Percentiles rank a stretch among this genome's conserved stretches.
Conservation (phyloP, 2,888 invertebrate species). For the Chaetogeoica ovagalla region DNA sequence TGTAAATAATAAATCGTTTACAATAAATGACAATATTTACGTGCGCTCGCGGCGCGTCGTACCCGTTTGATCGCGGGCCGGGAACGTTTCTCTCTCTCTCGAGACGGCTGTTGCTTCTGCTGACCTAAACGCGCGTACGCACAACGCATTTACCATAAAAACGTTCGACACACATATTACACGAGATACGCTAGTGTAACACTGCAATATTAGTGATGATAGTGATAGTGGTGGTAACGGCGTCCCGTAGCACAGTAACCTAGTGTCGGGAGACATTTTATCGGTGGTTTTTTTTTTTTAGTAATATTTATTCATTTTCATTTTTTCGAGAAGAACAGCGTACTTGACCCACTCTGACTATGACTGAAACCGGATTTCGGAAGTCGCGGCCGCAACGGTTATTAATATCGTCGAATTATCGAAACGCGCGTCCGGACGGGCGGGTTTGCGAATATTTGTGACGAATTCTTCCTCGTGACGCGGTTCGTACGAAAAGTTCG, state of each 20-base stretch:
- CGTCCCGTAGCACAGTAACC: constrained; percentile 36
- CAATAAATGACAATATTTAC: no score
- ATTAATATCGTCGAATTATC: background rate
- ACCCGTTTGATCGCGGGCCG: background rate
- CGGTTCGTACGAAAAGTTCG: no score
- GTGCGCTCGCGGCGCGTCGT: no score
- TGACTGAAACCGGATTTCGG: constrained; percentile 47
- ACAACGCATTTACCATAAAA: constrained; percentile 36
- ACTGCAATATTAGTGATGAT: no score
- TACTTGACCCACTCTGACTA: background rate
- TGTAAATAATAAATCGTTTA: no score
- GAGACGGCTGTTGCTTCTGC: no score
- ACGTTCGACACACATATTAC: constrained; percentile 47
- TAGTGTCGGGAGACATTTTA: constrained; percentile 32
- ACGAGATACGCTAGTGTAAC: background rate
- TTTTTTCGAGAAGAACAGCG: no score
- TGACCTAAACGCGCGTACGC: constrained; percentile 23
- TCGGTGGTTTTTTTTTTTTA: constrained; percentile 8
- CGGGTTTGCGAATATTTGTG: no score
- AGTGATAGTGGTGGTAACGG: background rate
- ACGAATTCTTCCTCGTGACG: no score
- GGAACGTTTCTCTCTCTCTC: constrained; percentile 37
- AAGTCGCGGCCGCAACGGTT: constrained; percentile 14
- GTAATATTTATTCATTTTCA: background rate
- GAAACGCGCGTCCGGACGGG: constrained; percentile 5